A percentile compares a stretch with the other conserved stretches of the same genome.
These are phyloP conservation scores for Vimba vimba DNA, from an alignment of 2,113 vertebrate species.

Conservation along the genomic window DNA sequence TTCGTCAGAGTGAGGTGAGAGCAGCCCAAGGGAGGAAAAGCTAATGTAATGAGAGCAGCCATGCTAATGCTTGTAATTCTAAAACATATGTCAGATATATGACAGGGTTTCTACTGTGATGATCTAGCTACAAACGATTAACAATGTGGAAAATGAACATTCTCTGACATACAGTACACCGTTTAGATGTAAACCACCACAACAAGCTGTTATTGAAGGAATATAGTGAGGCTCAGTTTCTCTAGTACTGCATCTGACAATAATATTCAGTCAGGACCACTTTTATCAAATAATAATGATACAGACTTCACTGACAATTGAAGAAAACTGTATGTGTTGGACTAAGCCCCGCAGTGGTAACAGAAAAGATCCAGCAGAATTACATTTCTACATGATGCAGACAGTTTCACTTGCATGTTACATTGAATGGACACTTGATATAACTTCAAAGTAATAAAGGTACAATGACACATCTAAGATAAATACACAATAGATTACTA, in stretches of 20 bases:
- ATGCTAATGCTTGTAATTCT: slow-evolving; percentile 24
- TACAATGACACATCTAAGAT: neutral
- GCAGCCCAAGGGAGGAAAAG: neutral
- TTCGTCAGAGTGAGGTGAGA: neutral
- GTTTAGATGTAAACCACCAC: neutral
- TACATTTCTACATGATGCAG: neutral
- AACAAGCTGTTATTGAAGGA: neutral
- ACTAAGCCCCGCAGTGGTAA: neutral
- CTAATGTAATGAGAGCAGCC: slow-evolving; percentile 10
- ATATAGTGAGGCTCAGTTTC: too few relatives aligned
- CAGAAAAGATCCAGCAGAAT: neutral
- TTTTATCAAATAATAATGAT: neutral
- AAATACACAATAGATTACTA: neutral
- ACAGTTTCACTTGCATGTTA: neutral
- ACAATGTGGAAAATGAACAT: neutral
- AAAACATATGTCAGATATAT: slow-evolving; percentile 8
- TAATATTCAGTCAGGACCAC: neutral
- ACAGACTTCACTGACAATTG: neutral
- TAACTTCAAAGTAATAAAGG: neutral
- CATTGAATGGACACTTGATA: neutral
- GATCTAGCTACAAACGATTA: neutral
- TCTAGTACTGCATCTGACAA: too few relatives aligned
- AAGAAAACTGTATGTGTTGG: neutral
- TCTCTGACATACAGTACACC: neutral
- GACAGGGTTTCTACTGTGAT: neutral